Percentiles rank a stretch among this genome's conserved stretches.
Evolutionary conservation across 92 coral and sea anemone genomes (phyloP).

Genomic region (Porites lobata): DNA sequence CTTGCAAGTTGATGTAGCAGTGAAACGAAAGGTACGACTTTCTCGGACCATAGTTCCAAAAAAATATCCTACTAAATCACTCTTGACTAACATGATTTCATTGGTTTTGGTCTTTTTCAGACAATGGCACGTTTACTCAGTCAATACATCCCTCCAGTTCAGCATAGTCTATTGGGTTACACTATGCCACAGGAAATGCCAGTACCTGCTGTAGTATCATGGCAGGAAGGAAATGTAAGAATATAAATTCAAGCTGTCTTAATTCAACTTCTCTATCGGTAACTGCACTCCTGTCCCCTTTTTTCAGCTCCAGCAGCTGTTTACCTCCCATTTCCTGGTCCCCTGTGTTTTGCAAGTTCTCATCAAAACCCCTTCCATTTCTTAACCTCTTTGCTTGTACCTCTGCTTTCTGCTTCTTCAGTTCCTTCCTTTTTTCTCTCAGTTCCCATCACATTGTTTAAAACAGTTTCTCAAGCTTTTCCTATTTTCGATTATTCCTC

Average conservation of each 20-base stretch:
- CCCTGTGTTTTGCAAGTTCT: no score
- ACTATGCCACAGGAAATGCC: slow-evolving; percentile 5
- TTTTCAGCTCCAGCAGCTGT: no score
- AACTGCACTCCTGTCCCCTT: no score
- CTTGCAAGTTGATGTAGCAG: slow-evolving; percentile 44
- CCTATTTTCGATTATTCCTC: no score
- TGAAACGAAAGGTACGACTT: slow-evolving; percentile 34
- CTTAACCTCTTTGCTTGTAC: not conserved
- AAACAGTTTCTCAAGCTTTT: no score
- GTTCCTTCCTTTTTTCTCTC: not conserved
- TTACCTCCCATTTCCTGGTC: no score
- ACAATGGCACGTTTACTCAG: slow-evolving; percentile 6
- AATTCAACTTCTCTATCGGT: no score
- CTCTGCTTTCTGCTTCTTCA: not conserved
- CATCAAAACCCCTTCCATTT: not conserved
- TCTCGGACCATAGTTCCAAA: not conserved
- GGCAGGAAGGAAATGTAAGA: slow-evolving; percentile 24
- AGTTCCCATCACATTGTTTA: not conserved
- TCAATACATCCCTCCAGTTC: not conserved
- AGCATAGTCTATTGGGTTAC: slow-evolving; percentile 6
- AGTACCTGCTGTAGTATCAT: not conserved
- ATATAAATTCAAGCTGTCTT: not conserved
- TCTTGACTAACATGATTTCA: not conserved
- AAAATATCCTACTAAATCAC: not conserved
- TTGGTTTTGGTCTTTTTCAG: slow-evolving; percentile 7